Evolutionary conservation across 2,888 invertebrate genomes (phyloP).

Genomic region (Drosophila longiperda): DNA sequence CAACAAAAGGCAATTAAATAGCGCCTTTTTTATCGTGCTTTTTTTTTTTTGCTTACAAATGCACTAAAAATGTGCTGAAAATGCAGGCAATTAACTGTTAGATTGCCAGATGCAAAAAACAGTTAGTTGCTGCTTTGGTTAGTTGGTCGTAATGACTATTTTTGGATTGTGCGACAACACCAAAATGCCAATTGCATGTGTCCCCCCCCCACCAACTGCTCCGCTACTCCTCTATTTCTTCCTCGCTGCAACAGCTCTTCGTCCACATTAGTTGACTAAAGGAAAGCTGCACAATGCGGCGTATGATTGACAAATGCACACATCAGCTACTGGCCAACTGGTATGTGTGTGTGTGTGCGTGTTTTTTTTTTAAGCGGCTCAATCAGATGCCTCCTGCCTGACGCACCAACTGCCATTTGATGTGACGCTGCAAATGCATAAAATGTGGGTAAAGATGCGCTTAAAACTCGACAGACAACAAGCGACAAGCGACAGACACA

Average conservation of each 20-base stretch:
- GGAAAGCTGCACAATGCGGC: slow-evolving; percentile 51
- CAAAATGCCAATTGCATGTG: slow-evolving; percentile 40
- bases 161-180: slow-evolving; percentile 68
- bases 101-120: slow-evolving; percentile 24
- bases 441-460: slow-evolving; percentile 83
- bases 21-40: neutral
- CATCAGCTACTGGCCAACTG: neutral
- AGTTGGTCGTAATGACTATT: slow-evolving; percentile 75
- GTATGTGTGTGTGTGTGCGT: neutral
- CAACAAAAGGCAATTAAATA: slow-evolving; percentile 43
- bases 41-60: slow-evolving; percentile 44
- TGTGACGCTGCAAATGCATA: slow-evolving; percentile 53
- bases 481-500: slow-evolving; percentile 7
- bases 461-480: slow-evolving; percentile 54
- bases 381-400: slow-evolving; percentile 41
- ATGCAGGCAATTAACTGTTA: slow-evolving; percentile 68
- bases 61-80: slow-evolving; percentile 54
- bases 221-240: neutral
- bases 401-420: slow-evolving; percentile 63
- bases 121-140: slow-evolving; percentile 28
- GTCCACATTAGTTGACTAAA: slow-evolving; percentile 10
- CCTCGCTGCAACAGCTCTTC: neutral
- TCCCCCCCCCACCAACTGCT: neutral
- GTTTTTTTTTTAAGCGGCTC: slow-evolving; percentile 28
- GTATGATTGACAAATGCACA: slow-evolving; percentile 65